Conservation (phyloP, 2,113 vertebrate genomes). For the Amia ocellicauda region DNA sequence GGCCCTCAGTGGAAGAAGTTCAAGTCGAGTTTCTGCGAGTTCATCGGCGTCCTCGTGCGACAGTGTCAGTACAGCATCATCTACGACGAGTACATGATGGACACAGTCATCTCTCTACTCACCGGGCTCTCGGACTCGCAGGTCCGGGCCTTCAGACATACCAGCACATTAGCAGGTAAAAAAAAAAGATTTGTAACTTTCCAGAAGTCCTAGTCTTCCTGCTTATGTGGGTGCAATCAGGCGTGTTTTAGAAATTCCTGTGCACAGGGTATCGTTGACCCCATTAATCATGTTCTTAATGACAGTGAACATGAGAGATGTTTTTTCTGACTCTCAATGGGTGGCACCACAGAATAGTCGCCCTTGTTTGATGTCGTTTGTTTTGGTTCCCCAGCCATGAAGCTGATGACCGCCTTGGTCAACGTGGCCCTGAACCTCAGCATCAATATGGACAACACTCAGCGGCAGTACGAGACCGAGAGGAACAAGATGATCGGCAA, state of each 20-base stretch:
- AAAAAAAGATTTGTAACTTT: no score
- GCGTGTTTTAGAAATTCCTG: no score
- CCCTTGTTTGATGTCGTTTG: no score
- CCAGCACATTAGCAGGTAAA: slow-evolving; percentile 94
- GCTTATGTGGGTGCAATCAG: no score
- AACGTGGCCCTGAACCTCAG: slow-evolving; percentile 98
- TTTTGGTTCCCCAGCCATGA: slow-evolving; percentile 79
- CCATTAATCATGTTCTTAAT: no score
- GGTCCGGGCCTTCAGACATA: slow-evolving; percentile 97
- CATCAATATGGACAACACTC: slow-evolving; percentile 99
- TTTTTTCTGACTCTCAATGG: no score
- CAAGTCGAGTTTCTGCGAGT: slow-evolving; percentile 97
- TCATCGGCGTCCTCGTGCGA: slow-evolving; percentile 91
- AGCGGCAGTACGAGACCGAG: slow-evolving; percentile 94
- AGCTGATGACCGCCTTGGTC: slow-evolving; percentile 98
- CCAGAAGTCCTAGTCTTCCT: no score
- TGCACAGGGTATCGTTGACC: no score
- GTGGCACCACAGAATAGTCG: no score
- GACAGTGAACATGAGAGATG: no score
- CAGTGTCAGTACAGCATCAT: slow-evolving; percentile 99
- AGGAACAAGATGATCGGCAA: slow-evolving; percentile 97
- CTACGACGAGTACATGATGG: slow-evolving; percentile 99
- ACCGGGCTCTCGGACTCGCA: slow-evolving; percentile 97
- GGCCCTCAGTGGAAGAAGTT: slow-evolving; percentile 99
- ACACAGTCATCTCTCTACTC: slow-evolving; percentile 96